These are phyloP conservation scores for Solen grandis DNA, from an alignment of 1,140 invertebrate species.

Conservation along the genomic window DNA sequence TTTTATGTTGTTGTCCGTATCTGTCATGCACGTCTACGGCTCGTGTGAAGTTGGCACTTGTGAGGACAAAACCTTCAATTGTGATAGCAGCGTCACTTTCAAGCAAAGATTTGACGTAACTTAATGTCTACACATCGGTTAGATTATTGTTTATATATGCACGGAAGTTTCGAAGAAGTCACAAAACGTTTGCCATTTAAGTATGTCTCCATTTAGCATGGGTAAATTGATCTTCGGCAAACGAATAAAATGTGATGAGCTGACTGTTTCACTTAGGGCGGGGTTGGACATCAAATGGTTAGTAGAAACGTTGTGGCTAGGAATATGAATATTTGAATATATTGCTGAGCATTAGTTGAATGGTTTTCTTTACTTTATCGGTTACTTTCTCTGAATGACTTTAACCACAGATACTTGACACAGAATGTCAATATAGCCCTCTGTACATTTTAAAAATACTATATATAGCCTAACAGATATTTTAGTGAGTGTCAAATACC, in stretches of 20 bases:
- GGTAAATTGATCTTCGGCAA: conserved; percentile 49
- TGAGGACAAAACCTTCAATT: conserved; percentile 32
- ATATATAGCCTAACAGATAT: too few species aligned
- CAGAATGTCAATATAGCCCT: too few species aligned
- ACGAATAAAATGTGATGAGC: not conserved
- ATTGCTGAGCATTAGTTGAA: not conserved
- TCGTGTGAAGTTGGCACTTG: conserved; percentile 38
- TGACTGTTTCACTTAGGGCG: too few species aligned
- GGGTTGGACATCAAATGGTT: too few species aligned
- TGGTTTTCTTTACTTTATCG: too few species aligned
- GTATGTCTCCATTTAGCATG: conserved; percentile 36
- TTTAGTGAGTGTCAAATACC: too few species aligned
- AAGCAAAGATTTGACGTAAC: conserved; percentile 34
- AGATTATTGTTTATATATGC: conserved; percentile 12
- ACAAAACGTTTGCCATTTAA: conserved; percentile 48
- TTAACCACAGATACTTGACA: too few species aligned
- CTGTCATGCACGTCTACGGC: conserved; percentile 25
- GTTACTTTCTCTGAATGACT: too few species aligned
- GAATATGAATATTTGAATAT: not conserved
- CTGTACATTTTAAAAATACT: too few species aligned
- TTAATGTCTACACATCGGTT: conserved; percentile 37
- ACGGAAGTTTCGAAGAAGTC: conserved; percentile 34
- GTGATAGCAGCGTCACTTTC: conserved; percentile 16
- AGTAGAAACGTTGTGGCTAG: not conserved
- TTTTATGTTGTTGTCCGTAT: conserved; percentile 40